phyloP scores from a whole-genome alignment of 2,888 invertebrate species.

The Trissolcus japonicus region DNA sequence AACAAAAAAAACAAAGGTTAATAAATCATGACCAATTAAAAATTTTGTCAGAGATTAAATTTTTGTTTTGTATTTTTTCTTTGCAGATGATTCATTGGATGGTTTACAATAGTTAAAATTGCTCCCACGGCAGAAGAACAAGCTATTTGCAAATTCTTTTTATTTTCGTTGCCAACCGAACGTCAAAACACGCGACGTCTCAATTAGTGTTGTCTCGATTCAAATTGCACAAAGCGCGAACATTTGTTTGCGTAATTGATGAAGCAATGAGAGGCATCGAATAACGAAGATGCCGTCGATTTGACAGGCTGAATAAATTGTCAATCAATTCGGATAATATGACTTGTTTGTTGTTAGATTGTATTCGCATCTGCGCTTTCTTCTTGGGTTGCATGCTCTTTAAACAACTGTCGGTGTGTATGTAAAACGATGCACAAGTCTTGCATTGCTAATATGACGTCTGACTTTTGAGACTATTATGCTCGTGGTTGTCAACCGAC shows the following conservation, averaged over 20 bases:
- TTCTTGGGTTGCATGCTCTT: slow-evolving; percentile 53
- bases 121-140: too few species aligned
- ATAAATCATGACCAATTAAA: background rate
- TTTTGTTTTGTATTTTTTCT: too few species aligned
- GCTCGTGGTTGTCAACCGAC: slow-evolving; percentile 39
- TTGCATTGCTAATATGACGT: slow-evolving; percentile 51
- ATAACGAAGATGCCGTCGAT: slow-evolving; percentile 16
- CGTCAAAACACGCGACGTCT: too few species aligned
- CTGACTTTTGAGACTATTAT: slow-evolving; percentile 52
- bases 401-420: slow-evolving; percentile 53
- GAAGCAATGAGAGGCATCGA: slow-evolving; percentile 23
- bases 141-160: too few species aligned
- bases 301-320: slow-evolving; percentile 44
- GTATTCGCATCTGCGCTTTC: slow-evolving; percentile 49
- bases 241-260: slow-evolving; percentile 15
- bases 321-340: slow-evolving; percentile 54
- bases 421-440: slow-evolving; percentile 39
- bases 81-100: too few species aligned
- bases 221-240: slow-evolving; percentile 10
- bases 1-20: background rate
- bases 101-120: too few species aligned
- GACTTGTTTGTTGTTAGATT: slow-evolving; percentile 46
- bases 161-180: too few species aligned
- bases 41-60: background rate
- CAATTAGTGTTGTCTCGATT: background rate